Evolutionary conservation across 1,140 invertebrate genomes (phyloP), one percentile per base, ranked within the genome.

Genomic region (Solenopsis fugax): DNA sequence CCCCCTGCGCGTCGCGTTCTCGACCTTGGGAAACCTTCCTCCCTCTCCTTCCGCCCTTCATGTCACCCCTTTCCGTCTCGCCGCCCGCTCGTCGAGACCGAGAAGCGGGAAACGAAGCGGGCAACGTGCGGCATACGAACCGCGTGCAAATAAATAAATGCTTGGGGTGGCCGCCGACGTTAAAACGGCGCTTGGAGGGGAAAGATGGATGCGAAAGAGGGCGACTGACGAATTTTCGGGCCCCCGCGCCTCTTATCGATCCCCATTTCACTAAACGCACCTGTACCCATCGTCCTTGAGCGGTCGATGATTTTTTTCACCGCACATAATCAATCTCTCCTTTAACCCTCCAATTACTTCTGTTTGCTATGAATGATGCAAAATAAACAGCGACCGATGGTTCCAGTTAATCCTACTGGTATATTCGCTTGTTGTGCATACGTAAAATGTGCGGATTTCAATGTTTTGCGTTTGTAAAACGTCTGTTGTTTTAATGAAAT

Each of bases 61-160:
- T 54, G 29, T 52, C 45, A n/a, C 56, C 34, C 60, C 3, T 16
- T 50, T 65, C 1, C 73, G 12, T 73, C 58, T 64, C 56, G 10
- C 13, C 71, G 4, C 45, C 24, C 37, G 13, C n/a, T 34, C 67
- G 67, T 58, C 10, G 64, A 12, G 21, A 18, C 24, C 41, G 48
- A 86, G 64, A 69, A 56, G 54, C 73, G 81, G 41, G 9, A 58
- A 65, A 45, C 48, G 80, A 77, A 41, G 41, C 29, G 7, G 54
- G 60, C 60, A 72, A 85, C 52, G 78, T 21, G 41, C 71, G 85
- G 88, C 87, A 90, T 91, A 90, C 90, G 89, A 92, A 92, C 88
- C 86, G 78, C 77, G 85, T 85, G 85, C 85, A 93, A 93, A 93
- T 93, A 93, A 93, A 93, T 93, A 93, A 93, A 93, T 89, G 88